Conservation (phyloP, 2,797 vertebrate genomes). For the Pagetopsis macropterus region DNA sequence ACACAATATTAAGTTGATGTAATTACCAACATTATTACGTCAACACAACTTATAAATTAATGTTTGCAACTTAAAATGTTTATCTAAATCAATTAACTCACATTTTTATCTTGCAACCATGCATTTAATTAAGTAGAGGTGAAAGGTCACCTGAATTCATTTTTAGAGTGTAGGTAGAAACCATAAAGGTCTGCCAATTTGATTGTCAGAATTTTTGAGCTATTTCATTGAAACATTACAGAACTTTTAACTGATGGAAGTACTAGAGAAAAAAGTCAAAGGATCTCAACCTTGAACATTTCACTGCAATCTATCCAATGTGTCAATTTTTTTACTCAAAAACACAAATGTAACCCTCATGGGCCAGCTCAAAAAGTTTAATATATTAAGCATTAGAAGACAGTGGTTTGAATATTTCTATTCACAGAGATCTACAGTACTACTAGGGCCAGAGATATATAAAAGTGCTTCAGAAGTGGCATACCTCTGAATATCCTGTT, state of each 20-base stretch:
- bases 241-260: background rate
- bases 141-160: no score
- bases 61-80: no score
- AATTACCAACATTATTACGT: no score
- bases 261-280: background rate
- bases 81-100: no score
- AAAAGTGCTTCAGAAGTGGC: constrained; percentile 45
- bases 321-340: background rate
- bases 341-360: background rate
- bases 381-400: constrained; percentile 36
- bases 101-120: no score
- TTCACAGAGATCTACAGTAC: constrained; percentile 30
- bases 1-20: no score
- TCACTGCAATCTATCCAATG: background rate
- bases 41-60: no score
- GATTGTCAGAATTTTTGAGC: background rate
- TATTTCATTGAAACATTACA: background rate
- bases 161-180: no score
- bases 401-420: constrained; percentile 55
- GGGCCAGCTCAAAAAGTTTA: constrained; percentile 5
- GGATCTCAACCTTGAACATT: background rate
- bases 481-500: constrained; percentile 66
- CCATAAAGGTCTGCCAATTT: background rate
- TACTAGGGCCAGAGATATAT: constrained; percentile 22
- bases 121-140: no score